Conservation (phyloP, 2,888 invertebrate genomes). For the Nymphalis polychloros region DNA sequence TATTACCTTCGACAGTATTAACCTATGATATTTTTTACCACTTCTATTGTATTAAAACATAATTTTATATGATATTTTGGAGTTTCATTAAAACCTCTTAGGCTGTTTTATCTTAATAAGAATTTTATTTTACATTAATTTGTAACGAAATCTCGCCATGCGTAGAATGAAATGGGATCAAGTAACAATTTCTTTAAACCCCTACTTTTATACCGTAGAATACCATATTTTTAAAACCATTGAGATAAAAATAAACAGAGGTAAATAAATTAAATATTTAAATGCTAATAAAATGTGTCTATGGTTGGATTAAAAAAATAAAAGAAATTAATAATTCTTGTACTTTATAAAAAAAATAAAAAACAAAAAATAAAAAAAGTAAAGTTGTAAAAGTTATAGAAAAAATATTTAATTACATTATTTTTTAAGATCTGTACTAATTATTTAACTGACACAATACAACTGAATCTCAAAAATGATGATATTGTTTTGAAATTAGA, state of each 20-base stretch:
- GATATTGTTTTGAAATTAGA: background rate
- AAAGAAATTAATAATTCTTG: too few species aligned
- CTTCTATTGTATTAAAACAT: too few species aligned
- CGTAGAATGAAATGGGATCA: background rate
- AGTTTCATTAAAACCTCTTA: background rate
- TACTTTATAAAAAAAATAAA: too few species aligned
- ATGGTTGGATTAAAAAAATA: too few species aligned
- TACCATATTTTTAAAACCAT: too few species aligned
- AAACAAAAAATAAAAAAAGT: background rate
- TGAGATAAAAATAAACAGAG: too few species aligned
- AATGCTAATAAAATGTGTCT: too few species aligned
- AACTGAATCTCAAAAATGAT: too few species aligned
- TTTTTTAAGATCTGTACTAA: background rate
- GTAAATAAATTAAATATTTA: too few species aligned
- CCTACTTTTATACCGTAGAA: background rate
- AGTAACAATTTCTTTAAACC: background rate
- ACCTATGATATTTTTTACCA: too few species aligned
- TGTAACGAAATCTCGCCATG: background rate
- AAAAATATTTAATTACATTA: constrained; percentile 2
- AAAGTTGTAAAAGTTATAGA: constrained; percentile 3
- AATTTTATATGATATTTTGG: background rate
- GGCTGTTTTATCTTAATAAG: background rate
- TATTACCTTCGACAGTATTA: too few species aligned
- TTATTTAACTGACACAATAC: background rate
- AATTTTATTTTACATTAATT: background rate